Base-by-base conservation (phyloP, 2,888 invertebrate species). In the Drosophila phalerata region DNA sequence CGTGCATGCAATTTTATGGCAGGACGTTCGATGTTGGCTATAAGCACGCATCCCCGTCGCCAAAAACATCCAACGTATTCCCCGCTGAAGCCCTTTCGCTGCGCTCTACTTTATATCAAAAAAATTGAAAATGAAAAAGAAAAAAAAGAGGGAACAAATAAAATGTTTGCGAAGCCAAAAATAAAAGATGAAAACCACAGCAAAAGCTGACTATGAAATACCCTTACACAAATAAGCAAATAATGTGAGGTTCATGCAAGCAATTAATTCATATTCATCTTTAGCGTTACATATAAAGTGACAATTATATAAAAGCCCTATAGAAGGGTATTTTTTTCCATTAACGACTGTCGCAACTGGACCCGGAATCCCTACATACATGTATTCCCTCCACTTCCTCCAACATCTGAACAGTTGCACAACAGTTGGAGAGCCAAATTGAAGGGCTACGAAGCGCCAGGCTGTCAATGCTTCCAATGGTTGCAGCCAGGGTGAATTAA, bases 1-100 rank as follows among this genome's bases (percentile, higher is more conserved):
- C 73, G 86, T 75, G 75, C 84, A 81, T 81, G 84, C 86, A 81
- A 81, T 81, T 86, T 86, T 84, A 86, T 86, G 75, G 87, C 87
- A 84, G 84, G 77, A 84, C 86, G 80, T 77, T 77, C 69, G 69
- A 69, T 69, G 79, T 81, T 60, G 74, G 73, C 67, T 53, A 48
- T 69, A 61, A 57, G 58, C 73, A 73, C 70, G 74, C 74, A 77
- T 70, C 68, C 64, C 61, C 58, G 67, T 43, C 61, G 66, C 67
- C 69, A 64, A 75, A 74, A 65, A 66, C 38, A 38, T 34, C 30
- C 62, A 69, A 30, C 57, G 19, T 47, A 13, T 65, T 38, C 64
- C 62, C 52, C 56, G 38, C 52, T 22, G 32, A 22, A 61, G 28
- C 69, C 73, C 60, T 61, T 71, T 53, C 17, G 28, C 17, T 19